Percentiles rank a stretch among this genome's conserved stretches.
Conservation (phyloP, 2,797 vertebrate genomes). For the Pteronotus mesoamericanus region DNA sequence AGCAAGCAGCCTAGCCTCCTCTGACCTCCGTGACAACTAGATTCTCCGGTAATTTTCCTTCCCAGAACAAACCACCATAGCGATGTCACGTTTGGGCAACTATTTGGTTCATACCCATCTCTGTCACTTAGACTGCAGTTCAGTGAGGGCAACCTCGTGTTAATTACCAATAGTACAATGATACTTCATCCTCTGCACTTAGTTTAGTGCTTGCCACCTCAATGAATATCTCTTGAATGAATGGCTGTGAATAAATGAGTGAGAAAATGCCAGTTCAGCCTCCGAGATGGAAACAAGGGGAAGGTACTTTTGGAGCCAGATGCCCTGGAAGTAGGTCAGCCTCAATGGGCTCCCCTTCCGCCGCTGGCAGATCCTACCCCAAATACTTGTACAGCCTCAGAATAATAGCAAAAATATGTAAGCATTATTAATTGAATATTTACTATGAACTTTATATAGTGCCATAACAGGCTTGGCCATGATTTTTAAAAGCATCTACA, state of each 20-base stretch:
- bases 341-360: neutral
- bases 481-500: slow-evolving; percentile 18
- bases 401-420: neutral
- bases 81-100: neutral
- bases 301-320: neutral
- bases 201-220: neutral
- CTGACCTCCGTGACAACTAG: neutral
- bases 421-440: neutral
- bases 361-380: neutral
- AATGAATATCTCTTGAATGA: neutral
- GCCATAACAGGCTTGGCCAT: neutral
- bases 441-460: neutral
- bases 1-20: neutral
- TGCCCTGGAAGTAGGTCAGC: neutral
- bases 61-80: neutral
- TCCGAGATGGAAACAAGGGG: neutral
- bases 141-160: neutral
- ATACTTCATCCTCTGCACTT: neutral
- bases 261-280: neutral
- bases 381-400: neutral
- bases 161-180: neutral
- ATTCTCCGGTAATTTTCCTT: neutral
- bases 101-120: neutral
- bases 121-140: neutral
- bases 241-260: neutral